phyloP scores from a whole-genome alignment of 2,113 vertebrate species.

The Brevimyrus niger region DNA sequence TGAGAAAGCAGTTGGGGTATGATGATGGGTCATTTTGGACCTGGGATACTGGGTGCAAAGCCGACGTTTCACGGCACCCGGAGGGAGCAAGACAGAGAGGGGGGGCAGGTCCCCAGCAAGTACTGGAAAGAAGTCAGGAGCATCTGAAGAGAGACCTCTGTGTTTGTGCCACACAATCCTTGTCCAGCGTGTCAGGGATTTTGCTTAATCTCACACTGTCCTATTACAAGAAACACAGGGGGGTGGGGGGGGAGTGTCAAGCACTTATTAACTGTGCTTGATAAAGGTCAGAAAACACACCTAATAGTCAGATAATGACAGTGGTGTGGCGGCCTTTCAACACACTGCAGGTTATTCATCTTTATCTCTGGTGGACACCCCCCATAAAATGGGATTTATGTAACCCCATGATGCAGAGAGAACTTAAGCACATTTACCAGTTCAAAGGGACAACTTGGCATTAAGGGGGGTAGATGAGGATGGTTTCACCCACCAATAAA shows the following conservation, averaged over 20 bases:
- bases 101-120: neutral
- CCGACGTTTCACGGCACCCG: neutral
- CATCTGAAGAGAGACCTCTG: neutral
- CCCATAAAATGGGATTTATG: neutral
- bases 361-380: slow-evolving; percentile 21
- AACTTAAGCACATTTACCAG: slow-evolving; percentile 14
- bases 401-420: neutral
- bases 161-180: neutral
- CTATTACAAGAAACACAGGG: neutral
- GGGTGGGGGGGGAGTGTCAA: slow-evolving; percentile 19
- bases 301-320: slow-evolving; percentile 24
- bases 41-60: neutral
- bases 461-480: neutral
- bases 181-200: neutral
- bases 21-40: neutral
- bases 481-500: neutral
- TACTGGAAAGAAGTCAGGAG: neutral
- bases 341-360: slow-evolving; percentile 5
- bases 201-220: slow-evolving; percentile 8
- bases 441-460: neutral
- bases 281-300: slow-evolving; percentile 23
- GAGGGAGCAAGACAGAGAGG: neutral
- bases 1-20: neutral
- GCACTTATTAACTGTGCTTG: slow-evolving; percentile 26
- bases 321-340: neutral